Percentiles rank a stretch among this genome's conserved stretches.
Evolutionary conservation across 2,888 invertebrate genomes (phyloP).

Genomic region (Idaea biselata): DNA sequence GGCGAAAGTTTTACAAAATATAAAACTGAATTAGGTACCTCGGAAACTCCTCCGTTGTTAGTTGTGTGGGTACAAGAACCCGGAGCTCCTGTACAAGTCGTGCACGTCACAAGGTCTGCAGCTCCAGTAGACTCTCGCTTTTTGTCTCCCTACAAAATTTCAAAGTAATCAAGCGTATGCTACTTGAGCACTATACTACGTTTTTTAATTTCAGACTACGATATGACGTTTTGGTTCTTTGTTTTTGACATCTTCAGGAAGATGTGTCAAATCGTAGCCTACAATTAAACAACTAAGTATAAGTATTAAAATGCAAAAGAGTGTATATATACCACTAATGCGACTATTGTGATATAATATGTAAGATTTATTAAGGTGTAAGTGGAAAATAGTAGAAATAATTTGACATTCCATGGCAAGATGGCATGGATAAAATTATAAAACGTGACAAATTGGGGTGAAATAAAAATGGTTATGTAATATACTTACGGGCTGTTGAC

Average conservation of each 20-base stretch:
- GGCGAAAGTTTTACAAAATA: slow-evolving; percentile 9
- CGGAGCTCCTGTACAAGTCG: slow-evolving; percentile 87
- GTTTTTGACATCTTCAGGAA: no score
- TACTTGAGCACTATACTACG: not conserved
- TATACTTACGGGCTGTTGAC: slow-evolving; percentile 76
- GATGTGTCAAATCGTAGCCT: no score
- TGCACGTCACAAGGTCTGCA: slow-evolving; percentile 91
- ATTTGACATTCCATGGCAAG: not conserved
- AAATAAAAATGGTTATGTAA: slow-evolving; percentile 10
- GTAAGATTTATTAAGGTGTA: not conserved
- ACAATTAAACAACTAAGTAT: no score
- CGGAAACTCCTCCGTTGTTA: slow-evolving; percentile 92
- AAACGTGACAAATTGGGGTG: slow-evolving; percentile 8
- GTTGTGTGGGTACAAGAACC: slow-evolving; percentile 92
- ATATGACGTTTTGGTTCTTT: no score
- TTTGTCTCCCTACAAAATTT: slow-evolving; percentile 86
- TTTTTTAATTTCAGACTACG: no score
- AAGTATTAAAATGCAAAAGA: not conserved
- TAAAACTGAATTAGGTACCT: slow-evolving; percentile 82
- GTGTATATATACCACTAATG: no score
- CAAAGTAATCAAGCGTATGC: slow-evolving; percentile 2
- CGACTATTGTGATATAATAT: slow-evolving; percentile 4
- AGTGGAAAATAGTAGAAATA: not conserved
- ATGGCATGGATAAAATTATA: slow-evolving; percentile 4
- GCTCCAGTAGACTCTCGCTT: slow-evolving; percentile 89